Evolutionary conservation across 2,113 vertebrate genomes (phyloP).

Genomic region (rat (Rattus norvegicus)): DNA sequence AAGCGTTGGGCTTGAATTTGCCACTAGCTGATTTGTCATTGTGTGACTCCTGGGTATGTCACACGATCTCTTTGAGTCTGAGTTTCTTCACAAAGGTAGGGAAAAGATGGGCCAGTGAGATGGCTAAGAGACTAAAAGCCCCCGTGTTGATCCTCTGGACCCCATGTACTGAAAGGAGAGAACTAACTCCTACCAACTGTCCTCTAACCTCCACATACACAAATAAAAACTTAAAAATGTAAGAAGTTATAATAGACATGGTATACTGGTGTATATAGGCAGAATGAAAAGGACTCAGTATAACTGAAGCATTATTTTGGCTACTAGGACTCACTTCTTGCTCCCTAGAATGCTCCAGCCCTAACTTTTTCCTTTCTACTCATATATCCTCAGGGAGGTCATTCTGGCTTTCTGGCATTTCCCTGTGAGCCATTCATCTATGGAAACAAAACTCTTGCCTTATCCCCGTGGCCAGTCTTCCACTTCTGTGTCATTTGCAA

Average conservation of each 20-base stretch:
- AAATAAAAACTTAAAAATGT: neutral
- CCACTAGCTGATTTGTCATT: neutral
- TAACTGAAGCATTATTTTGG: neutral
- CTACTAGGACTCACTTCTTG: neutral
- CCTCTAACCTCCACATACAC: neutral
- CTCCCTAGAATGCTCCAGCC: neutral
- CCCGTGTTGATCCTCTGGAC: neutral
- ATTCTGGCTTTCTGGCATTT: neutral
- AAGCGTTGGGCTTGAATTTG: conserved; percentile 17
- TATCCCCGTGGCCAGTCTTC: neutral
- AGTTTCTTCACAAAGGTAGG: conserved; percentile 13
- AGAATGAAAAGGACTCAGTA: neutral
- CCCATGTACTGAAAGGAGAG: neutral
- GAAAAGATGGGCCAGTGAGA: neutral
- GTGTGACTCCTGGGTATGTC: neutral
- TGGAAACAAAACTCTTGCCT: neutral
- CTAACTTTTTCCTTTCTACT: neutral
- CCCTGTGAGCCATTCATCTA: neutral
- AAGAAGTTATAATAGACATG: neutral
- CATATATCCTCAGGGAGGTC: neutral
- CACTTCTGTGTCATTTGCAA: neutral
- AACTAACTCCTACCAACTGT: no score
- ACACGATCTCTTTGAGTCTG: neutral
- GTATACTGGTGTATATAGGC: neutral
- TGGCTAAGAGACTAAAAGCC: no score